Percentiles rank a stretch among this genome's conserved stretches.
Conservation (phyloP, 1,140 invertebrate genomes). For the Papilio polytes region DNA sequence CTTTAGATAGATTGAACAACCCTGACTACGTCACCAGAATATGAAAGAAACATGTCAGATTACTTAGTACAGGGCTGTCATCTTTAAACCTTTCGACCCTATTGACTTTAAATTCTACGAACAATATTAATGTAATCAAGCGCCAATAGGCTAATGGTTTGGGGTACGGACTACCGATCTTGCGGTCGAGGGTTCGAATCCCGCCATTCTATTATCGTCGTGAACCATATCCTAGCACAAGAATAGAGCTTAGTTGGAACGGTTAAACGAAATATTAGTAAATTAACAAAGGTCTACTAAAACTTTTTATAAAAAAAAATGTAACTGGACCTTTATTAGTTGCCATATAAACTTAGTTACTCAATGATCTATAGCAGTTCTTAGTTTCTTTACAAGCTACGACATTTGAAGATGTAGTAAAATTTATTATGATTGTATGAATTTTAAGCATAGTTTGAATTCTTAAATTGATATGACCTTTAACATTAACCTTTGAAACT, state of each 20-base stretch:
- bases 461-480: background rate
- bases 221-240: no score
- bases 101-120: background rate
- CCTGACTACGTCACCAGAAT: background rate
- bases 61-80: no score
- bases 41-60: background rate
- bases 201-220: no score
- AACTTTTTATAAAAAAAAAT: no score
- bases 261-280: no score
- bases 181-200: no score
- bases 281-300: no score
- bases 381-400: background rate
- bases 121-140: no score
- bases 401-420: background rate
- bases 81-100: background rate
- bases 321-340: background rate
- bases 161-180: no score
- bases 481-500: constrained; percentile 8
- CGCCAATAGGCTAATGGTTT: no score
- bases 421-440: background rate
- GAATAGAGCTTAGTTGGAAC: no score
- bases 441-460: background rate
- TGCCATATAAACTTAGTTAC: background rate
- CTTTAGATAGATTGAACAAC: background rate
- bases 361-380: background rate